These are phyloP conservation scores for Arge pagana DNA, from an alignment of 2,888 invertebrate species.

Conservation along the genomic window DNA sequence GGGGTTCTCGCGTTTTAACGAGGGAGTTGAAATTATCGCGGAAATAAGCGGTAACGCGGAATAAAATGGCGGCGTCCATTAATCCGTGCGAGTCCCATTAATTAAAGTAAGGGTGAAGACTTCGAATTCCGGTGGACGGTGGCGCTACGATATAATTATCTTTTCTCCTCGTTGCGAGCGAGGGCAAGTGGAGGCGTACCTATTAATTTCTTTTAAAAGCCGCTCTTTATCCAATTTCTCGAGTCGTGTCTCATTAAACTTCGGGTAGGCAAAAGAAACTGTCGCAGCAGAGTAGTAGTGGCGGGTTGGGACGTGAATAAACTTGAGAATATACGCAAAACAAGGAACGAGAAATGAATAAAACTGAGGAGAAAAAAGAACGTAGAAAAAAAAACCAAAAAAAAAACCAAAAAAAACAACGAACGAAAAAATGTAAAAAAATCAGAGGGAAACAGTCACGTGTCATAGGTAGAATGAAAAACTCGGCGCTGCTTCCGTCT, in stretches of 20 bases:
- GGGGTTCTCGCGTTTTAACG: no score
- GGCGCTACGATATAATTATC: background rate
- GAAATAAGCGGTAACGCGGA: no score
- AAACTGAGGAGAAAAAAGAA: conserved; percentile 11
- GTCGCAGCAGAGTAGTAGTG: conserved; percentile 38
- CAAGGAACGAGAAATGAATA: no score
- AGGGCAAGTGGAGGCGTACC: conserved; percentile 33
- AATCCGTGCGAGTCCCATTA: conserved; percentile 14
- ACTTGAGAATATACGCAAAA: conserved; percentile 6
- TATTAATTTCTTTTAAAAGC: conserved; percentile 52
- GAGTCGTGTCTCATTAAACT: conserved; percentile 55
- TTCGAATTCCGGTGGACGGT: conserved; percentile 3
- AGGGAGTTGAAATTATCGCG: no score
- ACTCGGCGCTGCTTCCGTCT: no score
- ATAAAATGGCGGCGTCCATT: conserved; percentile 7
- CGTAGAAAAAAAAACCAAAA: conserved; percentile 23
- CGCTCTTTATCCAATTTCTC: conserved; percentile 57
- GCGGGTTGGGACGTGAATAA: conserved; percentile 26
- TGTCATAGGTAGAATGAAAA: background rate
- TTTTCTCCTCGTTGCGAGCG: conserved; percentile 14
- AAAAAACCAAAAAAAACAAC: conserved; percentile 15
- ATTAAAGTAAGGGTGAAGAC: conserved; percentile 11
- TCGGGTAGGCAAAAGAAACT: conserved; percentile 43
- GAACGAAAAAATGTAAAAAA: no score
- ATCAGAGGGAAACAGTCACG: background rate